A percentile compares a stretch with the other conserved stretches of the same genome.
Conservation (phyloP, 2,113 vertebrate species). For the Oreochromis niloticus region DNA sequence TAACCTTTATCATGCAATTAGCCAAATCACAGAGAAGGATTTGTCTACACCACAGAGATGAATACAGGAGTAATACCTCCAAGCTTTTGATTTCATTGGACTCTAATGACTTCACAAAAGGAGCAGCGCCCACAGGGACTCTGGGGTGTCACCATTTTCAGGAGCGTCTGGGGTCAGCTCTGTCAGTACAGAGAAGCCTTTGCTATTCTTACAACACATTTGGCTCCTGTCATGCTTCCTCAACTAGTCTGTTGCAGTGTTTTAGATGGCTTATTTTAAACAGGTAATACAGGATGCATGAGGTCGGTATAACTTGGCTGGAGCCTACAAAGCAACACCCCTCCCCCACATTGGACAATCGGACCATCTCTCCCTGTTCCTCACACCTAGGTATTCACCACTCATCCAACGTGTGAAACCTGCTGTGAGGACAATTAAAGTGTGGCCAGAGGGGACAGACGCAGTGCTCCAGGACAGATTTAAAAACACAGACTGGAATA, state of each 20-base stretch:
- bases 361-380: too few species aligned
- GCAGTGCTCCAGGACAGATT: too few species aligned
- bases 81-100: background rate
- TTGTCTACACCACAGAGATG: accelerated
- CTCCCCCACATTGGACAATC: too few species aligned
- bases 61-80: background rate
- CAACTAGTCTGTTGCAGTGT: background rate
- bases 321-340: too few species aligned
- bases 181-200: accelerated
- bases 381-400: too few species aligned
- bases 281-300: background rate
- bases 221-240: background rate
- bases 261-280: background rate
- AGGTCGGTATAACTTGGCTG: too few species aligned
- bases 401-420: too few species aligned
- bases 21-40: background rate
- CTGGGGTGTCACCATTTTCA: background rate
- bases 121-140: background rate
- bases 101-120: background rate
- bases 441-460: too few species aligned
- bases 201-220: background rate
- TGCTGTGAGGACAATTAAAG: too few species aligned
- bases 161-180: background rate
- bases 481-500: too few species aligned
- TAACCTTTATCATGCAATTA: background rate